Conservation (phyloP, 2,888 invertebrate species). For the Mongoloraphidia duomilia region DNA sequence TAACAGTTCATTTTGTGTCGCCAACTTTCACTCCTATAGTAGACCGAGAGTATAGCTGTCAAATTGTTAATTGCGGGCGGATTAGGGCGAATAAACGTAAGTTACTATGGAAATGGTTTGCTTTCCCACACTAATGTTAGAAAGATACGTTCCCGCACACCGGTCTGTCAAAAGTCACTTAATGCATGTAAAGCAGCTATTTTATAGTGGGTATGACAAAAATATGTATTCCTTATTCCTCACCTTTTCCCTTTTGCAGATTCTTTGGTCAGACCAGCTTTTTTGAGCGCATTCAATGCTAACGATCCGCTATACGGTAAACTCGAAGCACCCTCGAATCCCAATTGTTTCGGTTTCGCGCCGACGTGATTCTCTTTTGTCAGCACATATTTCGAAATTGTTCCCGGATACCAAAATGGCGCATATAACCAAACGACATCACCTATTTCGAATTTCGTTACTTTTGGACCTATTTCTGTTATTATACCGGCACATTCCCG, state of each 20-base stretch:
- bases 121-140: too few species aligned
- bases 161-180: too few species aligned
- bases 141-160: too few species aligned
- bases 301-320: constrained; percentile 43
- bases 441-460: constrained; percentile 41
- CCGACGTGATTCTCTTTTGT: constrained; percentile 36
- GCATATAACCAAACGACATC: constrained; percentile 45
- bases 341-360: constrained; percentile 38
- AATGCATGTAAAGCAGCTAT: too few species aligned
- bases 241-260: constrained; percentile 38
- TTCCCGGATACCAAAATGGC: constrained; percentile 42
- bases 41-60: too few species aligned
- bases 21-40: too few species aligned
- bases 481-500: constrained; percentile 47
- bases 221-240: constrained; percentile 1
- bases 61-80: too few species aligned
- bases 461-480: constrained; percentile 41
- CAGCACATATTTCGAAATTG: constrained; percentile 38
- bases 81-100: too few species aligned
- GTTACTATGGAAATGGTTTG: too few species aligned
- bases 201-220: too few species aligned
- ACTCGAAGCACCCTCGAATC: constrained; percentile 43
- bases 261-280: constrained; percentile 31
- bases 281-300: constrained; percentile 36
- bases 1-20: too few species aligned